These are phyloP conservation scores for Paratilapia polleni DNA, from an alignment of 2,113 vertebrate genomes.

Conservation along the genomic window DNA sequence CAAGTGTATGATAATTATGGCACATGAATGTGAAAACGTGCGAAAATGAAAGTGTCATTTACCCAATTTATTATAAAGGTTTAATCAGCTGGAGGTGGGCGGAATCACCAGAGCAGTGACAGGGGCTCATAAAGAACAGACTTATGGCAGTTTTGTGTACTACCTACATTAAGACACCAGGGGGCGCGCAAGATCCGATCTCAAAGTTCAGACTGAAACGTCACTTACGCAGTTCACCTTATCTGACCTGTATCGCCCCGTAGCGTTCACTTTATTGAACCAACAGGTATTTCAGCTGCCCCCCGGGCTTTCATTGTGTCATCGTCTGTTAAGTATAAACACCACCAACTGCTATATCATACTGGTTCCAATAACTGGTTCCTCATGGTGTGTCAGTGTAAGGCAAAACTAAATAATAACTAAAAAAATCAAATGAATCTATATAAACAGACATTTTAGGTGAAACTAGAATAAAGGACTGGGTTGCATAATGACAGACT, in stretches of 20 bases:
- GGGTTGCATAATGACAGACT: not conserved
- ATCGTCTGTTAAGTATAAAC: not conserved
- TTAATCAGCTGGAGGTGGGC: not conserved
- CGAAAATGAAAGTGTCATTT: not conserved
- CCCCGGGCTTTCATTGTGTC: not conserved
- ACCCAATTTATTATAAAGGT: not conserved
- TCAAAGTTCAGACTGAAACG: not conserved
- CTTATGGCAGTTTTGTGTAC: not conserved
- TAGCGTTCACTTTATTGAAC: not conserved
- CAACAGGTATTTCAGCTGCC: not conserved
- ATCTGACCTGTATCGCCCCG: not conserved
- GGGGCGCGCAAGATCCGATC: not conserved
- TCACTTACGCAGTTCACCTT: rapidly evolving
- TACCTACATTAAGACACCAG: not conserved
- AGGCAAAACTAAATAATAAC: not conserved
- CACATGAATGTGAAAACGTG: not conserved
- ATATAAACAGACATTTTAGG: too few relatives aligned
- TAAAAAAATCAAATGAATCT: not conserved
- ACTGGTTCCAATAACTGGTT: not conserved
- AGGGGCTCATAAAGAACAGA: not conserved
- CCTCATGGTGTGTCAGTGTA: rapidly evolving
- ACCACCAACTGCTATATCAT: not conserved
- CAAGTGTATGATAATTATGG: not conserved
- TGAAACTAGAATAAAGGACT: not conserved
- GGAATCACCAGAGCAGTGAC: not conserved